Percentiles rank a stretch among this genome's conserved stretches.
Conservation (phyloP, 1,140 invertebrate species). For the Musca domestica region DNA sequence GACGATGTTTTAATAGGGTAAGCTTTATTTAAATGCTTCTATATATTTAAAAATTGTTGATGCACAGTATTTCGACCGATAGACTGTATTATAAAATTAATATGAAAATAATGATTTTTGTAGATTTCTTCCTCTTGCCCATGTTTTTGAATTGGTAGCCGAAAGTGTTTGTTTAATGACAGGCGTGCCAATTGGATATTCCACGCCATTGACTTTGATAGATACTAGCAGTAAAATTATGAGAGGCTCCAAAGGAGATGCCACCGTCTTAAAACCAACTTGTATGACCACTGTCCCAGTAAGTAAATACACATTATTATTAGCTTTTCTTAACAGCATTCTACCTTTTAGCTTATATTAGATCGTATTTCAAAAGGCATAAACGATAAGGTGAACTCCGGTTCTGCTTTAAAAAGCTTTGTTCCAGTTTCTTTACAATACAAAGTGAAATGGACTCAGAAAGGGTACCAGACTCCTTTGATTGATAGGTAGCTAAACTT, state of each 20-base stretch:
- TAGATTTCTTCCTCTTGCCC: conserved; percentile 89
- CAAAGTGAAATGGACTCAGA: conserved; percentile 79
- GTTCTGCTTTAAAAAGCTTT: conserved; percentile 73
- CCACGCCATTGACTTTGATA: conserved; percentile 90
- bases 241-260: conserved; percentile 87
- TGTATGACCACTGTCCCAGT: conserved; percentile 94
- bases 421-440: conserved; percentile 92
- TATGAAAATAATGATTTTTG: neutral
- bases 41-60: too few species aligned
- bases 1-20: conserved; percentile 84
- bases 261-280: conserved; percentile 85
- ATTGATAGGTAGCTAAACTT: conserved; percentile 63
- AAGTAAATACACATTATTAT: too few species aligned
- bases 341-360: conserved; percentile 72
- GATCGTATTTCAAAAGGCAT: conserved; percentile 95
- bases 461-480: conserved; percentile 81
- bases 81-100: neutral
- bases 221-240: conserved; percentile 96
- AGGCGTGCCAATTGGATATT: conserved; percentile 96
- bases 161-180: conserved; percentile 71
- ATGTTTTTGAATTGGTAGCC: conserved; percentile 91
- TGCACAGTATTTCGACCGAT: too few species aligned
- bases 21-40: neutral
- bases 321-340: neutral
- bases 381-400: conserved; percentile 83